Evolutionary conservation across 2,888 invertebrate genomes (phyloP), one percentile per base, ranked within the genome.

Genomic region (Drosophila neutralis): DNA sequence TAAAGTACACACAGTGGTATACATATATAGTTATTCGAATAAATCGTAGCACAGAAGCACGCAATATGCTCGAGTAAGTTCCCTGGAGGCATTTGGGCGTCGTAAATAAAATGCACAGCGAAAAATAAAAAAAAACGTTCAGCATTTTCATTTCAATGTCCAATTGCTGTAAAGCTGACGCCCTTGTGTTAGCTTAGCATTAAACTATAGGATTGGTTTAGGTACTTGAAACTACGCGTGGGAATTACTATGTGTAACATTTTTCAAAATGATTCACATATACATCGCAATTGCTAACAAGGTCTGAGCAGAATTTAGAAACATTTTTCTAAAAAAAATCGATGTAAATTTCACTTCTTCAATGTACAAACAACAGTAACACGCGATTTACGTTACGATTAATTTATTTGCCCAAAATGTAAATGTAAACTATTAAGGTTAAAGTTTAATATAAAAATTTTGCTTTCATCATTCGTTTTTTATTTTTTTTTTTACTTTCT

Each of bases 31-130:
- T 42, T 69, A 49, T 42, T 61, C 40, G 40, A 58, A 67, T 68
- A 59, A 52, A 73, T 82, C 58, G 64, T 36, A 65, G 74, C 63
- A 71, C 79, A 53, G 78, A 78, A 82, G 74, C 66, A 62, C 67
- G 59, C 60, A 63, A 64, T 72, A 62, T 54, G 71, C 33, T 35
- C 52, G 31, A 48, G 48, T 38, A 18, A 58, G 38, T 42, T 59
- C 59, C 40, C 54, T n/a, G 18, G 42, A 71, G 76, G 59, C 62
- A 68, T 80, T 66, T 54, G 35, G 35, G 57, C 60, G 63, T 71
- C 73, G 71, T 82, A 75, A 78, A 75, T 83, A 72, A 77, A 80
- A 62, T 88, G 62, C 87, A 89, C 83, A 73, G 72, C 13, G 66
- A 73, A 56, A 85, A 79, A 78, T 59, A 48, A 4, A 21, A 13